Evolutionary conservation across 2,113 vertebrate species (phyloP).

Genomic region (Dromiciops gliroides): DNA sequence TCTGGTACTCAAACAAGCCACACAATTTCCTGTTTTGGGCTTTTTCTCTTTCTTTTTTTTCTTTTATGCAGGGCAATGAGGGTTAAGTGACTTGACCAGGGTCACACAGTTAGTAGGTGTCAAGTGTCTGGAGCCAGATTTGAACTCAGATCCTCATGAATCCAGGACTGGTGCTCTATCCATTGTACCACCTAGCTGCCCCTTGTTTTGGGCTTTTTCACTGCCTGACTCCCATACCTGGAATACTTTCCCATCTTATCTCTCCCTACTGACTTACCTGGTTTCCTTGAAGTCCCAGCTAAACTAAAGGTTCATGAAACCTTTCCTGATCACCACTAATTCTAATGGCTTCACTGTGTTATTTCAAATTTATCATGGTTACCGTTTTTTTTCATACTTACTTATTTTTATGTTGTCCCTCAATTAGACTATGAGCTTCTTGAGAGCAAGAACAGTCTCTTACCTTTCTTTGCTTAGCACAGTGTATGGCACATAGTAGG

Average conservation of each 20-base stretch:
- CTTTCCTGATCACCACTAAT: not conserved
- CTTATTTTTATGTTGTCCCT: not conserved
- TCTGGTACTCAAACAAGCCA: not conserved
- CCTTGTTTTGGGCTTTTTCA: not conserved
- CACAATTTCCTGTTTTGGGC: not conserved
- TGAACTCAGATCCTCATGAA: too few relatives aligned
- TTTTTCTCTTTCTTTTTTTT: too few relatives aligned
- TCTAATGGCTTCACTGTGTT: not conserved
- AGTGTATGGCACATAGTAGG: not conserved
- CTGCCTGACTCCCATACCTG: not conserved
- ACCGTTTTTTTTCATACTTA: not conserved
- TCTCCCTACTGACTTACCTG: not conserved
- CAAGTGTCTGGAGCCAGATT: too few relatives aligned
- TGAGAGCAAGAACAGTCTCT: not conserved
- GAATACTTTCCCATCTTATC: not conserved
- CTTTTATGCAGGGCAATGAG: too few relatives aligned
- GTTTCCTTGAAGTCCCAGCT: not conserved
- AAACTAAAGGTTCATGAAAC: not conserved
- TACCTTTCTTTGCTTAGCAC: not conserved
- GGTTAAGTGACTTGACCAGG: too few relatives aligned
- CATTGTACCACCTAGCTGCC: too few relatives aligned
- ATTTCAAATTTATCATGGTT: not conserved
- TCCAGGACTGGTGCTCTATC: too few relatives aligned
- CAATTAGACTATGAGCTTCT: not conserved
- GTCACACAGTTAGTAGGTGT: too few relatives aligned